phyloP scores from a whole-genome alignment of 2,797 vertebrate genomes.

The Enteromius mattozi region DNA sequence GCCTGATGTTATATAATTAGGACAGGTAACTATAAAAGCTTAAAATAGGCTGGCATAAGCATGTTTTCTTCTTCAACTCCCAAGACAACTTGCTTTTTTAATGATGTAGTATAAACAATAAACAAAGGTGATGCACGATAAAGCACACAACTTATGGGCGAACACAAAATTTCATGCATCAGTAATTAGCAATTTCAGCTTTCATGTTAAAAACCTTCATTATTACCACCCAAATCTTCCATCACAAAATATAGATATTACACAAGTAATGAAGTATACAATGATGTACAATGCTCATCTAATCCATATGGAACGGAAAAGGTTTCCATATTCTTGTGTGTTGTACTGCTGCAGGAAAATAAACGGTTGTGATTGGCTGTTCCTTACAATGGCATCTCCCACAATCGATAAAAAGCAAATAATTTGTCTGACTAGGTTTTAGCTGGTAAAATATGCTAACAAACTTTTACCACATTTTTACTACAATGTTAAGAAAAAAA shows the following conservation, averaged over 20 bases:
- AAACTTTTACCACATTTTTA: not conserved
- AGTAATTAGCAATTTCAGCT: slow-evolving; percentile 19
- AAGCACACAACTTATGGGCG: not conserved
- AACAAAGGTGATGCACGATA: slow-evolving; percentile 2
- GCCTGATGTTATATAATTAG: not conserved
- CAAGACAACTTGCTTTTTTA: slow-evolving; percentile 6
- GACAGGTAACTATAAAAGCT: slow-evolving; percentile 25
- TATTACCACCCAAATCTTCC: not conserved
- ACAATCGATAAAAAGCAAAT: not conserved
- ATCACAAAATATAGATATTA: not conserved
- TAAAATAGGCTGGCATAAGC: not conserved
- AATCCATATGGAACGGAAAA: not conserved
- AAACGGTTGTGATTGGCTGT: not conserved
- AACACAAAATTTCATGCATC: not conserved
- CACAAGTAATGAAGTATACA: not conserved
- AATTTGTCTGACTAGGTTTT: not conserved
- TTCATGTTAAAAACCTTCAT: slow-evolving; percentile 33
- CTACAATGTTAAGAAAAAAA: not conserved
- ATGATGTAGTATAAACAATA: slow-evolving; percentile 24
- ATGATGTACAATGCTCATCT: not conserved
- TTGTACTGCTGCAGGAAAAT: not conserved
- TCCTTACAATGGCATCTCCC: not conserved
- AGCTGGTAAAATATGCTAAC: not conserved
- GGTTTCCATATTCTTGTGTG: not conserved
- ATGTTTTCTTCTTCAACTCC: slow-evolving; percentile 7